A percentile compares a stretch with the other conserved stretches of the same genome.
Evolutionary conservation across 2,888 invertebrate species (phyloP).

Genomic region (Morpho helenor): DNA sequence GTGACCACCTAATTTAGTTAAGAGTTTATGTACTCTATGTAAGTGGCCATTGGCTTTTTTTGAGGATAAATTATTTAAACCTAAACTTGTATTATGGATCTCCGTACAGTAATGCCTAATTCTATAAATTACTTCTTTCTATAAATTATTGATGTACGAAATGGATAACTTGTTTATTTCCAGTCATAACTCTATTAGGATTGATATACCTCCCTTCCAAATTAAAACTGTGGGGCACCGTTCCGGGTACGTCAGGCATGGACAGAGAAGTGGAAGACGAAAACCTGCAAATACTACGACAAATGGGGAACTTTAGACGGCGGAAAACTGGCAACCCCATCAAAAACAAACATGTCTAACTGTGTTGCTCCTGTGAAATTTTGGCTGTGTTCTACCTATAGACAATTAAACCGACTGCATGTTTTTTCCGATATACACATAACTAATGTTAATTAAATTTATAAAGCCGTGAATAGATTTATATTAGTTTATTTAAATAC

Average conservation of each 20-base stretch:
- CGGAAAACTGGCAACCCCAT: constrained; percentile 60
- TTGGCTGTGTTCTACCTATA: constrained; percentile 16
- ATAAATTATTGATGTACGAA: too few relatives aligned
- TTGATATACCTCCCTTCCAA: constrained; percentile 83
- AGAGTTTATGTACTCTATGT: too few relatives aligned
- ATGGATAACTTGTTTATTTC: constrained; percentile 32
- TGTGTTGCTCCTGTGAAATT: constrained; percentile 11
- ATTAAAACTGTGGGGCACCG: constrained; percentile 82
- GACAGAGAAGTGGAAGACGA: constrained; percentile 82
- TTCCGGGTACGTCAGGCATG: constrained; percentile 65
- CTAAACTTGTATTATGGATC: too few relatives aligned
- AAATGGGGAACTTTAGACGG: constrained; percentile 82
- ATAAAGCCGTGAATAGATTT: too few relatives aligned
- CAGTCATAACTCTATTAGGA: constrained; percentile 84
- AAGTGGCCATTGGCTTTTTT: too few relatives aligned
- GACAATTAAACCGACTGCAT: background rate
- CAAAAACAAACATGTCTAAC: constrained; percentile 67
- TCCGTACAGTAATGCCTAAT: too few relatives aligned
- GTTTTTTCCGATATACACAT: background rate
- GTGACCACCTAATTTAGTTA: too few relatives aligned
- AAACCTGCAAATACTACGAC: constrained; percentile 82
- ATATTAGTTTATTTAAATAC: too few relatives aligned
- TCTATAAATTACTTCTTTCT: too few relatives aligned
- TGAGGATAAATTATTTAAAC: too few relatives aligned
- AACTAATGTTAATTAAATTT: too few relatives aligned